These are phyloP conservation scores for Micrasema longulum DNA, from an alignment of 1,140 invertebrate genomes.

Conservation along the genomic window DNA sequence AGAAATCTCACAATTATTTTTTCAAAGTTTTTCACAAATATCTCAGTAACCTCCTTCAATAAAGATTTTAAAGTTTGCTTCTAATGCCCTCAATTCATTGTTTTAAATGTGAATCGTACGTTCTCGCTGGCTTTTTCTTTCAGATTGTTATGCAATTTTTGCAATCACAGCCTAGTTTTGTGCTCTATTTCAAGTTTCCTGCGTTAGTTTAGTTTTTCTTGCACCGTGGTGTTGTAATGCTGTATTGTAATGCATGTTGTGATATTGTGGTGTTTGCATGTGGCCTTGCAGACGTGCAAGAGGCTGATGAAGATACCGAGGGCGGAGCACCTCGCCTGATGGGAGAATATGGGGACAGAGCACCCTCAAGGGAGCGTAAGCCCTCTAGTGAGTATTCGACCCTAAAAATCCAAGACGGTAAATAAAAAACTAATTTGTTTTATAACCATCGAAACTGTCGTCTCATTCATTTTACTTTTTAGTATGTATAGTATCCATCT, in stretches of 20 bases:
- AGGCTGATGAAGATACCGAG: constrained; percentile 68
- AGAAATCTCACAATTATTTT: too few relatives aligned
- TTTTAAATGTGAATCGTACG: too few relatives aligned
- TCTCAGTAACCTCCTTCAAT: neutral
- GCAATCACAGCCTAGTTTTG: neutral
- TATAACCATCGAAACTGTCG: neutral
- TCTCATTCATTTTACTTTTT: too few relatives aligned
- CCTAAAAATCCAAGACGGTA: too few relatives aligned
- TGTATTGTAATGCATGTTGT: constrained; percentile 7
- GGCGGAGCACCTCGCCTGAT: constrained; percentile 59
- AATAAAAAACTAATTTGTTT: neutral
- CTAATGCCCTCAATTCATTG: too few relatives aligned
- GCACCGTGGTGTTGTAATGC: neutral
- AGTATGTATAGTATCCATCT: too few relatives aligned
- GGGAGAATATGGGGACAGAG: constrained; percentile 54
- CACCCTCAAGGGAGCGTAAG: constrained; percentile 61
- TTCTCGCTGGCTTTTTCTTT: too few relatives aligned
- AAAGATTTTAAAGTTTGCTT: neutral
- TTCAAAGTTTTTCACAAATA: too few relatives aligned
- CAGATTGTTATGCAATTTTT: neutral
- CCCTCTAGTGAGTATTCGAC: constrained; percentile 67
- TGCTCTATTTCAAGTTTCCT: neutral
- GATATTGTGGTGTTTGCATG: constrained; percentile 44
- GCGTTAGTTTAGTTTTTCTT: neutral
- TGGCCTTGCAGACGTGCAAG: constrained; percentile 65